Evolutionary conservation across 2,113 vertebrate genomes (phyloP).

Genomic region (Nothocercus julius): DNA sequence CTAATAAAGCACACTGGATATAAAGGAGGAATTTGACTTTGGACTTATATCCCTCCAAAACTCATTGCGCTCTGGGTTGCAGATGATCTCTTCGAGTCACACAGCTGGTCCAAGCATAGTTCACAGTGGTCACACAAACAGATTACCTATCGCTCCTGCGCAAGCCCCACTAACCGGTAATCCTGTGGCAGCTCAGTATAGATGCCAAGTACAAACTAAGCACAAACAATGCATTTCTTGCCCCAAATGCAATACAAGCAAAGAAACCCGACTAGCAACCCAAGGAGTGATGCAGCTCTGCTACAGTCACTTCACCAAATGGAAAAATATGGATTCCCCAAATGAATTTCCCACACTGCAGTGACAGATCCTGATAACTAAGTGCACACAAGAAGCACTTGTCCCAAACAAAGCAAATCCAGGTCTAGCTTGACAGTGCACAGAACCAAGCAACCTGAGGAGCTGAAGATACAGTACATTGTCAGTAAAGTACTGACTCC

Average conservation of each 20-base stretch:
- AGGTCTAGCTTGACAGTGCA: background rate
- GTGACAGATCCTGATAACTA: background rate
- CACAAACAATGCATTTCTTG: background rate
- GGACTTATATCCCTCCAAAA: background rate
- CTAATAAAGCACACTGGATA: background rate
- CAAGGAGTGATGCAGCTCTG: accelerated
- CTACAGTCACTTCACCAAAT: background rate
- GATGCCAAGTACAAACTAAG: background rate
- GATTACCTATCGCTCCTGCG: background rate
- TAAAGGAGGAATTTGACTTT: background rate
- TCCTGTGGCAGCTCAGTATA: background rate
- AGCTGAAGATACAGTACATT: background rate
- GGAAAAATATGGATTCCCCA: background rate
- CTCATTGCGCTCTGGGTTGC: background rate
- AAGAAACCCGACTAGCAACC: background rate
- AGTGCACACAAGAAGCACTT: background rate
- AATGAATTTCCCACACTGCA: background rate
- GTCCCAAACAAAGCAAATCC: accelerated
- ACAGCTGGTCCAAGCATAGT: background rate
- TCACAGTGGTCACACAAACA: background rate
- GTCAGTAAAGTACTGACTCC: background rate
- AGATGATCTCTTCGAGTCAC: background rate
- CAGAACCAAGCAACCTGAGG: background rate
- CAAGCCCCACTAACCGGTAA: background rate
- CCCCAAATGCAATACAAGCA: background rate